phyloP scores from a whole-genome alignment of 2,113 vertebrate genomes.

The Diadophis punctatus region DNA sequence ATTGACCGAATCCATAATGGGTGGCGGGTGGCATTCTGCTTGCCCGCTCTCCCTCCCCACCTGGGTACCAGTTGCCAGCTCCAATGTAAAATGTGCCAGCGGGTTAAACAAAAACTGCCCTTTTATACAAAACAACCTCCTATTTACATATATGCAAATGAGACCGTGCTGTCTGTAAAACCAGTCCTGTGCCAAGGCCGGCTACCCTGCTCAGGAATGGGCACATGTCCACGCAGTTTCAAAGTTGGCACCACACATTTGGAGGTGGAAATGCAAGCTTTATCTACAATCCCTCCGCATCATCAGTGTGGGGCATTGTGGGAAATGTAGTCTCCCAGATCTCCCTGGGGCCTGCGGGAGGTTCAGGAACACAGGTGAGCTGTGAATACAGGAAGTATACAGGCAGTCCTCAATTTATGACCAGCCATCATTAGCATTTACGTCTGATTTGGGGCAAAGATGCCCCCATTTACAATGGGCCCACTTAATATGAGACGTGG shows the following conservation, averaged over 20 bases:
- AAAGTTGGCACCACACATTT: background rate
- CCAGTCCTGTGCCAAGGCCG: too few species aligned
- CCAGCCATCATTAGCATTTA: background rate
- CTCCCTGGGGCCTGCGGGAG: background rate
- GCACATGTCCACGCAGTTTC: background rate
- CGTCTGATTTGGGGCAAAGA: background rate
- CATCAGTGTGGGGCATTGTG: background rate
- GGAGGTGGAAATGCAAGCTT: background rate
- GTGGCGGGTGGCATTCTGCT: background rate
- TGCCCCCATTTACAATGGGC: background rate
- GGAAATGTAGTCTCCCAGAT: background rate
- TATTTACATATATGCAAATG: conserved; percentile 65
- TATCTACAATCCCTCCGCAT: background rate
- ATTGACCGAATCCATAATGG: background rate
- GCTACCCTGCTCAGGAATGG: background rate
- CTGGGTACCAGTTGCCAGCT: conserved; percentile 30
- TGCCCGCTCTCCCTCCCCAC: conserved; percentile 7
- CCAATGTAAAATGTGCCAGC: rapidly evolving
- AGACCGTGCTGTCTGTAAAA: background rate
- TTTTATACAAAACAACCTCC: background rate
- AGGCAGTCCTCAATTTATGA: background rate
- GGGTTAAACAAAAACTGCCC: conserved; percentile 17
- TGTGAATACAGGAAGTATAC: background rate
- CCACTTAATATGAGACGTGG: background rate
- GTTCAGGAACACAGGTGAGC: background rate